Conservation (phyloP, 2,113 vertebrate species). For the Probosciger aterrimus region DNA sequence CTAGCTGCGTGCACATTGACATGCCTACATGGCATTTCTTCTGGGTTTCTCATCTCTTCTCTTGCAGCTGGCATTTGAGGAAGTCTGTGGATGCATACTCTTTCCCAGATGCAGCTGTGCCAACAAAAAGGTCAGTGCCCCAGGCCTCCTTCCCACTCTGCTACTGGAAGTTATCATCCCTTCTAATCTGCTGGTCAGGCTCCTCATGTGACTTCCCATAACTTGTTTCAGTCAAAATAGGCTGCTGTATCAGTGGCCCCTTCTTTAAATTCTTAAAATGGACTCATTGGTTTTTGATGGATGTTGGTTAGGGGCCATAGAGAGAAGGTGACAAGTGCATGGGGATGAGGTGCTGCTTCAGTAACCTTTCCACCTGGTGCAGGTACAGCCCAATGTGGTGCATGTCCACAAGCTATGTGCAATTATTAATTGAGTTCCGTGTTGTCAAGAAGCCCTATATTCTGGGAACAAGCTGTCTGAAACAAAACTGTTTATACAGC, state of each 20-base stretch:
- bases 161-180: background rate
- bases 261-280: background rate
- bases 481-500: background rate
- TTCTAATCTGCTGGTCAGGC: background rate
- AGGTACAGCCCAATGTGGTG: background rate
- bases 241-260: background rate
- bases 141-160: background rate
- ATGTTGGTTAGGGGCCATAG: background rate
- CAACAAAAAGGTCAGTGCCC: background rate
- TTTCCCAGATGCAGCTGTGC: conserved; percentile 14
- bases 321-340: rapidly evolving
- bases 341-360: background rate
- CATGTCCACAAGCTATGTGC: rapidly evolving
- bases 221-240: background rate
- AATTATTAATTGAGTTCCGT: background rate
- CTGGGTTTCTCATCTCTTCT: background rate
- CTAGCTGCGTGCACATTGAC: background rate
- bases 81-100: background rate
- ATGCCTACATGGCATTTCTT: background rate
- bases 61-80: background rate
- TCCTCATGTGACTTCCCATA: background rate
- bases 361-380: background rate
- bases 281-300: background rate
- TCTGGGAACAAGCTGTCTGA: background rate
- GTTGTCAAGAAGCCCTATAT: background rate